Evolutionary conservation across 1,140 invertebrate genomes (phyloP), one percentile per base, ranked within the genome.

Genomic region (Cydia fagiglandana): DNA sequence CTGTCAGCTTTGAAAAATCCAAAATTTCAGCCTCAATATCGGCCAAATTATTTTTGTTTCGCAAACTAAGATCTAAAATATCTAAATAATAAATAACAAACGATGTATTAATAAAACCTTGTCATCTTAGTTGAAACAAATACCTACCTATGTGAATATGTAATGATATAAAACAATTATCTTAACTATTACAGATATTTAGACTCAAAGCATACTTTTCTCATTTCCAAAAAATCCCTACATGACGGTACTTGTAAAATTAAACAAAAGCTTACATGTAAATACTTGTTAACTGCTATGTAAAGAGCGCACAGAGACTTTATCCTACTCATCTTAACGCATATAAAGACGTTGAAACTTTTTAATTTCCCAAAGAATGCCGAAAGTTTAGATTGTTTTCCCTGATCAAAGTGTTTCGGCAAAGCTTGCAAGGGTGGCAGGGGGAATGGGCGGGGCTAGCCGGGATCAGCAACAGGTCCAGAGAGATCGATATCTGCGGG

Each of bases 351-450:
- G 56, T 61, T 70, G 78, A 87, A 90, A 88, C 80, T 91, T 91
- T 80, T 87, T 88, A 88, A 92, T 90, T 90, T 90, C 82, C 80
- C 80, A 74, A 88, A 90, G 87, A 89, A 88, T 89, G 89, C 78
- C 76, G 75, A 89, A 90, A 91, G 89, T 92, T 92, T 75, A 90
- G 84, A 91, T 90, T 92, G 89, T 90, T 91, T 90, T 86, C 82
- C 80, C 76, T 80, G 80, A 87, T 86, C 86, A 89, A 86, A 90
- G 83, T 86, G 85, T 83, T 82, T 80, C 79, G 73, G 75, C 75
- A 76, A 77, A 81, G 73, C 75, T 76, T 77, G 79, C 79, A 64
- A 79, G 79, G 81, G 81, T 73, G 78, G 75, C 70, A 47, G 81
- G 78, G 79, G 78, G 78, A 74, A 70, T 80, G 74, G 84, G 88